Conservation (phyloP, 2,113 vertebrate species). For the Struthio camelus region DNA sequence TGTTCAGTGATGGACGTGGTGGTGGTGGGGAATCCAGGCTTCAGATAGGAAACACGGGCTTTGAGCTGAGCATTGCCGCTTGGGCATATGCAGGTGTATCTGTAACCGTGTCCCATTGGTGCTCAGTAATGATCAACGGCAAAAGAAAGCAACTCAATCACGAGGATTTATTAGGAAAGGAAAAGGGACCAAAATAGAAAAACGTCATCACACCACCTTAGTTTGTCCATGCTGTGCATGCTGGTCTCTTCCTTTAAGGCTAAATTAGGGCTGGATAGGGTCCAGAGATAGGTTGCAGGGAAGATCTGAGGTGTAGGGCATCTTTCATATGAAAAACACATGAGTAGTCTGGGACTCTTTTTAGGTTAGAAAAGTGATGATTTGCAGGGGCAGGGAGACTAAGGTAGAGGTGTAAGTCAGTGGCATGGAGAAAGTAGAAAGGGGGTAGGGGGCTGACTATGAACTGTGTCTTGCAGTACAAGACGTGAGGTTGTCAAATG, state of each 20-base stretch:
- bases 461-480: background rate
- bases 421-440: background rate
- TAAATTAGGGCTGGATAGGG: background rate
- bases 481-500: too few species aligned
- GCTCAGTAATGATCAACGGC: background rate
- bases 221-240: rapidly evolving
- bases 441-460: background rate
- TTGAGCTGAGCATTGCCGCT: background rate
- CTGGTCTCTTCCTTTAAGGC: background rate
- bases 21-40: background rate
- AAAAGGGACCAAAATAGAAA: background rate
- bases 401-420: rapidly evolving
- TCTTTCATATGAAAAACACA: background rate
- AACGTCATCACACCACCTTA: too few species aligned
- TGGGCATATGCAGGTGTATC: background rate
- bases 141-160: background rate
- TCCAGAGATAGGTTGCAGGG: background rate
- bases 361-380: rapidly evolving
- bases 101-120: background rate
- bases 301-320: background rate
- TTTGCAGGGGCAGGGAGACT: background rate
- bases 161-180: background rate
- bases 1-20: background rate
- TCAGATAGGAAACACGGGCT: rapidly evolving
- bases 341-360: background rate